Conservation (phyloP, 2,113 vertebrate genomes). For the Leptocoma aspasia region DNA sequence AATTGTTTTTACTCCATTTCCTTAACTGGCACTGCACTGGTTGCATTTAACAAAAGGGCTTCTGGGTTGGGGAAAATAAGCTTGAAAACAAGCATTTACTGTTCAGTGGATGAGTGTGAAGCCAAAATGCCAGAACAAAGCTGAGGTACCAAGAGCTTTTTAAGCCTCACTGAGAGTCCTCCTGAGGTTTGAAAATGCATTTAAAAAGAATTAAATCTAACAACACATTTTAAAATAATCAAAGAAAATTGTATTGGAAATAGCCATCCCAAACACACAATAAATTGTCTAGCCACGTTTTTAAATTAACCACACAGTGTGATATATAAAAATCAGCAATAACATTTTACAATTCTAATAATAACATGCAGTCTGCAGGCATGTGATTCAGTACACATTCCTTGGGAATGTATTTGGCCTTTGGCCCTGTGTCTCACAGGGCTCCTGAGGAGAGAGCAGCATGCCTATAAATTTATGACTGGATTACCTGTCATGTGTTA, state of each 20-base stretch:
- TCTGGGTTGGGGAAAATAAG: neutral
- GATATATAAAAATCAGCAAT: constrained; percentile 66
- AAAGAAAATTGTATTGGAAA: constrained; percentile 56
- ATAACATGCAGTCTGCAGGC: constrained; percentile 56
- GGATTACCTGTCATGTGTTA: constrained; percentile 67
- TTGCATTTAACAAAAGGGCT: neutral
- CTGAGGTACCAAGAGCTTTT: neutral
- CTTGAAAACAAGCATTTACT: constrained; percentile 42
- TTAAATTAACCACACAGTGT: constrained; percentile 64
- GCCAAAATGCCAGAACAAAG: constrained; percentile 43
- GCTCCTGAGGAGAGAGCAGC: constrained; percentile 52
- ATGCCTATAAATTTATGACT: constrained; percentile 62
- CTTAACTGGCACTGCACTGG: neutral
- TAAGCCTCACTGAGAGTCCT: constrained; percentile 31
- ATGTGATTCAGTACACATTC: constrained; percentile 54
- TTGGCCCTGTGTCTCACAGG: constrained; percentile 58
- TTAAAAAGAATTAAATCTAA: constrained; percentile 48
- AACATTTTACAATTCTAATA: constrained; percentile 63
- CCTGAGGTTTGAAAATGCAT: constrained; percentile 32
- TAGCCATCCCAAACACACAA: constrained; percentile 40
- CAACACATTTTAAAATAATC: constrained; percentile 62
- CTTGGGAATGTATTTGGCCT: constrained; percentile 66
- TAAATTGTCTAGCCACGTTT: constrained; percentile 56
- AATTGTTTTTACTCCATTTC: constrained; percentile 2
- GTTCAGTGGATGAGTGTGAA: neutral